Evolutionary conservation across 2,888 invertebrate species (phyloP).

Genomic region (Gymnocheta viridis): DNA sequence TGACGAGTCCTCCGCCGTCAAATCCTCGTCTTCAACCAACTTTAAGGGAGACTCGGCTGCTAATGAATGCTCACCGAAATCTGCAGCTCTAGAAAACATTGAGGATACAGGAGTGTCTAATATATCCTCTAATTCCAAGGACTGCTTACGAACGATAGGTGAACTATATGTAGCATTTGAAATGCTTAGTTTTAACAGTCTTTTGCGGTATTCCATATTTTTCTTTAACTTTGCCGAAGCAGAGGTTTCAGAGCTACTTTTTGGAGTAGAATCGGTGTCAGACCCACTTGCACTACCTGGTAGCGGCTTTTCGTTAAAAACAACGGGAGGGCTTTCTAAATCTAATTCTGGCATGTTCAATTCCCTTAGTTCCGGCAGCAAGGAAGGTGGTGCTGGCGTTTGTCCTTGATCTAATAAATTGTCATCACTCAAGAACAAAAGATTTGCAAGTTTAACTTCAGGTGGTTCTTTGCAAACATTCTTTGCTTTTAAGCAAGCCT

Average conservation of each 20-base stretch:
- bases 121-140: constrained; percentile 3
- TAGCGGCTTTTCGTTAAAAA: constrained; percentile 41
- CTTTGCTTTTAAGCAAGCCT: constrained; percentile 71
- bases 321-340: constrained; percentile 66
- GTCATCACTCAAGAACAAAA: constrained; percentile 70
- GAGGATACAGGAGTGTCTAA: constrained; percentile 63
- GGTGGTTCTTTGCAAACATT: neutral
- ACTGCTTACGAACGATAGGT: constrained; percentile 61
- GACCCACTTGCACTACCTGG: constrained; percentile 62
- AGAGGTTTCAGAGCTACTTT: constrained; percentile 81
- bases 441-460: constrained; percentile 71
- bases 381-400: neutral
- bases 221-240: constrained; percentile 86
- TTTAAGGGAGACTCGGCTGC: constrained; percentile 72
- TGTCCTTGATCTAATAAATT: constrained; percentile 53
- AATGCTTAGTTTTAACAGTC: constrained; percentile 74
- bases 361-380: neutral
- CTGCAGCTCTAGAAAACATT: constrained; percentile 69
- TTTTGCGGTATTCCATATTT: constrained; percentile 74
- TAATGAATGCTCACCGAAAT: constrained; percentile 70
- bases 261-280: constrained; percentile 63
- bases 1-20: constrained; percentile 65
- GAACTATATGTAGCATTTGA: constrained; percentile 73
- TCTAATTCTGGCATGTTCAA: too few relatives aligned
- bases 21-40: constrained; percentile 73